These are phyloP conservation scores for Bhutanitis thaidina DNA, from an alignment of 2,888 invertebrate species.

Conservation along the genomic window DNA sequence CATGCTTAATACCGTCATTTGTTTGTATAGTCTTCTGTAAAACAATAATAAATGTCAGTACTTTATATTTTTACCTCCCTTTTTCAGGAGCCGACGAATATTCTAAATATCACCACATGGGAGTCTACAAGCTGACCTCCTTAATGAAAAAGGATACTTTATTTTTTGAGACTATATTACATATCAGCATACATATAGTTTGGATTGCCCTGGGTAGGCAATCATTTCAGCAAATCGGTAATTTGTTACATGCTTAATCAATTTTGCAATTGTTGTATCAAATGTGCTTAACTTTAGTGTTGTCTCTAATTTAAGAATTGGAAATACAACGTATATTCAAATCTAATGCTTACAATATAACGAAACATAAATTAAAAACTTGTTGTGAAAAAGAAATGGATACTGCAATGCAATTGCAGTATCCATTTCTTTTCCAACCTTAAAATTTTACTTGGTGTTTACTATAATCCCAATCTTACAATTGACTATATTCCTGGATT, in stretches of 20 bases:
- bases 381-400: slow-evolving; percentile 26
- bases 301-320: slow-evolving; percentile 53
- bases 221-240: slow-evolving; percentile 74
- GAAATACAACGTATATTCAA: slow-evolving; percentile 79
- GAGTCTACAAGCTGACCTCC: slow-evolving; percentile 54
- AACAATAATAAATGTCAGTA: too few relatives aligned
- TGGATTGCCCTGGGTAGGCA: slow-evolving; percentile 80
- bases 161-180: slow-evolving; percentile 70
- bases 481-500: too few relatives aligned
- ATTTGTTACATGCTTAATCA: background rate
- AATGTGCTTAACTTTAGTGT: too few relatives aligned
- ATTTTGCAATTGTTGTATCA: too few relatives aligned
- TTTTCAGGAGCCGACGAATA: slow-evolving; percentile 48
- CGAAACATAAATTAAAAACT: slow-evolving; percentile 45
- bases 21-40: too few relatives aligned
- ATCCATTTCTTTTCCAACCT: too few relatives aligned
- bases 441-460: too few relatives aligned
- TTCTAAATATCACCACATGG: slow-evolving; percentile 74
- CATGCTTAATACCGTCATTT: too few relatives aligned
- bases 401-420: slow-evolving; percentile 28
- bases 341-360: slow-evolving; percentile 70
- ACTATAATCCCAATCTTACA: too few relatives aligned
- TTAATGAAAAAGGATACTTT: slow-evolving; percentile 74
- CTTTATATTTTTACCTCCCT: too few relatives aligned
- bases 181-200: slow-evolving; percentile 72